These are phyloP conservation scores for Theretra japonica DNA, from an alignment of 2,888 invertebrate species.

Conservation along the genomic window DNA sequence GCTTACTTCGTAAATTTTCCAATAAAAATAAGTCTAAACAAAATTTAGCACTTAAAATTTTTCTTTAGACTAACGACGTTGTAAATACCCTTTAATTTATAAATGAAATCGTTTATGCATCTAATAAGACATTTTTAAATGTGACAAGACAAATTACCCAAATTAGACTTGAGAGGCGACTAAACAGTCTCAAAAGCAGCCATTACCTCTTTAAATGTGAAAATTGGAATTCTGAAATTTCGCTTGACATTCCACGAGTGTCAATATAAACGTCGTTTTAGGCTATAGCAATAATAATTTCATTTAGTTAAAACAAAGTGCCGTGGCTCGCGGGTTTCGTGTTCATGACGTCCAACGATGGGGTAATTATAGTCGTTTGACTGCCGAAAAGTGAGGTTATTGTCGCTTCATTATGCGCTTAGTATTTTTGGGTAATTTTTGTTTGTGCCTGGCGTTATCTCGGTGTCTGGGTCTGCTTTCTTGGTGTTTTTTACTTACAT, in stretches of 20 bases:
- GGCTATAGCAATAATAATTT: conserved; percentile 48
- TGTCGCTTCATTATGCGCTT: conserved; percentile 10
- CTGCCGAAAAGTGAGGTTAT: conserved; percentile 10
- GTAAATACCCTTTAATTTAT: not conserved
- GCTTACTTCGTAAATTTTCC: no score
- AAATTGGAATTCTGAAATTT: not conserved
- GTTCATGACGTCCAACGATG: conserved; percentile 33
- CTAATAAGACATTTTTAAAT: not conserved
- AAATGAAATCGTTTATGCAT: not conserved
- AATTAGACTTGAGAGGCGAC: conserved; percentile 13
- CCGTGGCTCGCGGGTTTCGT: conserved; percentile 31
- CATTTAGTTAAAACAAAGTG: conserved; percentile 59
- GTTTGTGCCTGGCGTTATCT: not conserved
- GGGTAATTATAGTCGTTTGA: conserved; percentile 8
- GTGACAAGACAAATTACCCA: conserved; percentile 19
- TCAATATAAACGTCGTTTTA: conserved; percentile 51
- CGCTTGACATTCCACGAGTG: conserved; percentile 33
- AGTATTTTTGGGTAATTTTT: not conserved
- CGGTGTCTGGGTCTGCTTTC: not conserved
- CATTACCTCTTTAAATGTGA: not conserved
- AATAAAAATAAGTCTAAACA: no score
- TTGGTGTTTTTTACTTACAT: no score
- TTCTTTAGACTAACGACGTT: not conserved
- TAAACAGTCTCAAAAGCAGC: not conserved
- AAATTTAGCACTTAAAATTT: no score